These are phyloP conservation scores for Odontomyia ornata DNA, from an alignment of 2,888 invertebrate genomes.

Conservation along the genomic window DNA sequence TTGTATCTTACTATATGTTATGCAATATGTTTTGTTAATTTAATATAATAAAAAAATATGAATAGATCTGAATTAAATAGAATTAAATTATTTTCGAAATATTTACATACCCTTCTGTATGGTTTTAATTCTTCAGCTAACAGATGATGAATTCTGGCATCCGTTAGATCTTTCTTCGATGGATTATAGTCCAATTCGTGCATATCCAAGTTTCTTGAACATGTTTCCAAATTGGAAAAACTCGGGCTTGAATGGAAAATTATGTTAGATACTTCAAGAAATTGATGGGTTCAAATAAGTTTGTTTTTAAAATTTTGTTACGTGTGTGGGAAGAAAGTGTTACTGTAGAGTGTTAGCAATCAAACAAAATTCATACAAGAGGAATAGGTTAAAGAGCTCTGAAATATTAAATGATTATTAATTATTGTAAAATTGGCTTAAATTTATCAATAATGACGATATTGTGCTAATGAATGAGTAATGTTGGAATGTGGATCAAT, in stretches of 20 bases:
- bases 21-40: neutral
- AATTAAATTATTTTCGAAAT: slow-evolving; percentile 38
- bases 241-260: slow-evolving; percentile 70
- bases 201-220: slow-evolving; percentile 91
- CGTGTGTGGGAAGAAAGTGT: too few relatives aligned
- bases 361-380: too few relatives aligned
- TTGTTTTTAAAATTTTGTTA: neutral
- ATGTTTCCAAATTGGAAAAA: slow-evolving; percentile 84
- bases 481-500: neutral
- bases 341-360: too few relatives aligned
- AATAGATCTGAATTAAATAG: neutral
- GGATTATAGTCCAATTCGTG: slow-evolving; percentile 93
- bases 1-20: neutral
- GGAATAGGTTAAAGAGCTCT: neutral
- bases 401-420: neutral
- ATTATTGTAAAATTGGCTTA: too few relatives aligned
- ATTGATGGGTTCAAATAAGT: neutral
- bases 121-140: slow-evolving; percentile 90
- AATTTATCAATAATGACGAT: too few relatives aligned
- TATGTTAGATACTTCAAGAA: neutral
- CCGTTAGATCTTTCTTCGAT: slow-evolving; percentile 89
- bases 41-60: too few relatives aligned
- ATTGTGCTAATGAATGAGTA: too few relatives aligned
- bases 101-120: slow-evolving; percentile 77
- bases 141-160: slow-evolving; percentile 93